These are phyloP conservation scores for Melikaiella ostensackeni DNA, from an alignment of 2,888 invertebrate genomes.

Conservation along the genomic window DNA sequence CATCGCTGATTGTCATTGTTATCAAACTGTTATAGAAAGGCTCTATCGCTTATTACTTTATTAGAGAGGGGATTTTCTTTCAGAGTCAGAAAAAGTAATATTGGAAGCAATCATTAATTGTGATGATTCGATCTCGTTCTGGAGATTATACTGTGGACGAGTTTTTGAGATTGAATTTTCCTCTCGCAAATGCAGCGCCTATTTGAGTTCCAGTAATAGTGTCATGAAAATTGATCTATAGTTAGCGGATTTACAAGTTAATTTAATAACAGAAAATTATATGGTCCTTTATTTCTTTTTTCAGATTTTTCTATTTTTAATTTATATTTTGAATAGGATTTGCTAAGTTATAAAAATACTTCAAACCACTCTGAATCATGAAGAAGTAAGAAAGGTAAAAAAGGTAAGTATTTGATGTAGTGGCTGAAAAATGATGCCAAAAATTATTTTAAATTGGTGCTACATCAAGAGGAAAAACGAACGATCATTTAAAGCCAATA, in stretches of 20 bases:
- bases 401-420: no score
- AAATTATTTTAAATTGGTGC: no score
- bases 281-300: background rate
- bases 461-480: no score
- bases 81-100: background rate
- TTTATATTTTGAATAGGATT: no score
- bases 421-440: no score
- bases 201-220: background rate
- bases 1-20: slow-evolving; percentile 31
- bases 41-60: slow-evolving; percentile 12
- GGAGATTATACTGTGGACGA: background rate
- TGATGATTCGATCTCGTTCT: slow-evolving; percentile 7
- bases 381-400: no score
- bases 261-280: background rate
- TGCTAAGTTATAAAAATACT: no score
- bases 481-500: no score
- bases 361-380: no score
- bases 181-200: background rate
- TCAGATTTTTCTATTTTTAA: no score
- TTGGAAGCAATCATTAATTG: slow-evolving; percentile 24
- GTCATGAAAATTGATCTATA: background rate
- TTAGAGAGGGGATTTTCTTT: slow-evolving; percentile 27
- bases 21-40: background rate
- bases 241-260: background rate
- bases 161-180: slow-evolving; percentile 27